Percentiles rank a stretch among this genome's conserved stretches.
Conservation (phyloP, 2,888 invertebrate genomes). For the Stenichneumon culpator region DNA sequence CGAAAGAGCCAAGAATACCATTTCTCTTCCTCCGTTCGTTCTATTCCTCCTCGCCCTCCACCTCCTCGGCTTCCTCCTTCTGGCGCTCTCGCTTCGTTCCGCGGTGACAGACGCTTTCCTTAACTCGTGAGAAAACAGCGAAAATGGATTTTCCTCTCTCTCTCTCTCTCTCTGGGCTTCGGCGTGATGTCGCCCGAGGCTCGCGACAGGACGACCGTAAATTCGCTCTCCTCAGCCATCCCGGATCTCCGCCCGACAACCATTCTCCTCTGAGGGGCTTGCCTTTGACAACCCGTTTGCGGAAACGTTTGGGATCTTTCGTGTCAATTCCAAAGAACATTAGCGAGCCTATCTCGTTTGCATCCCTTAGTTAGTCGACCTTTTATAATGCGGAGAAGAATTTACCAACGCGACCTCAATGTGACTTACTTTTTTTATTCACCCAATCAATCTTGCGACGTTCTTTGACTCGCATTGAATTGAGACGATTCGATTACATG, state of each 20-base stretch:
- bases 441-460: slow-evolving; percentile 7
- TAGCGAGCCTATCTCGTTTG: slow-evolving; percentile 48
- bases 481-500: not conserved
- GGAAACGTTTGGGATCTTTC: slow-evolving; percentile 51
- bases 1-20: slow-evolving; percentile 34
- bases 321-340: slow-evolving; percentile 15
- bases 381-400: slow-evolving; percentile 6
- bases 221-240: slow-evolving; percentile 41
- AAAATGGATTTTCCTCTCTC: slow-evolving; percentile 73
- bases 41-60: slow-evolving; percentile 23
- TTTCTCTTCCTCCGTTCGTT: slow-evolving; percentile 42
- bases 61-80: slow-evolving; percentile 32
- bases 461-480: not conserved
- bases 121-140: slow-evolving; percentile 74
- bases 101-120: slow-evolving; percentile 75
- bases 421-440: slow-evolving; percentile 1
- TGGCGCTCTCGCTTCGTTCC: slow-evolving; percentile 68
- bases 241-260: slow-evolving; percentile 41
- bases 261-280: slow-evolving; percentile 47
- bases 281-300: slow-evolving; percentile 66
- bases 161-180: slow-evolving; percentile 28
- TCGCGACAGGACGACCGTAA: slow-evolving; percentile 54
- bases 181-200: slow-evolving; percentile 40
- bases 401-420: slow-evolving; percentile 21
- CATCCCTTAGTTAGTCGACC: slow-evolving; percentile 43